Base-by-base conservation (phyloP, 1,140 invertebrate genomes). In the Drosophila kanapiae region DNA sequence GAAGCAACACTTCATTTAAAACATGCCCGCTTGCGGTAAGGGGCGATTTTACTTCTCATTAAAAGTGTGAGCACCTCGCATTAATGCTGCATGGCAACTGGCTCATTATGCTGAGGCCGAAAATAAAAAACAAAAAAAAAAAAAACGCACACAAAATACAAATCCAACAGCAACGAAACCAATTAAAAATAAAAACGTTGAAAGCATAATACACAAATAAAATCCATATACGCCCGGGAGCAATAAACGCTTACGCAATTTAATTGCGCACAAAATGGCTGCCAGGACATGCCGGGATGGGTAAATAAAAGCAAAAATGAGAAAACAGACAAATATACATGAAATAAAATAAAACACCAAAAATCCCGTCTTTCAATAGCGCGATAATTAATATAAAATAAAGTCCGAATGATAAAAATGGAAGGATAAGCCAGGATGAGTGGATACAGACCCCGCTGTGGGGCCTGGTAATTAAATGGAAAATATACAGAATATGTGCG, bases 171-270 rank as follows among this genome's bases (percentile, higher is more conserved):
- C 51, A 81, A 60, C 48, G 51, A 68, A 72, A 78, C 63, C 65
- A 78, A 81, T 78, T 78, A 78, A 78, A 78, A 78, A 77, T 77
- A 77, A 69, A 78, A 74, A 82, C 49, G 27, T 27, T 62, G 35
- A 63, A 58, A 79, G 71, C 31, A 79, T 67, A 83, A 75, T 61
- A 65, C 49, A 70, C 56, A 80, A 59, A 61, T 65, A 80, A 45
- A 60, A 64, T 62, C 63, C 69, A 86, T 67, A 67, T 48, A 72
- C 85, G 71, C 70, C 75, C 82, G 81, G 85, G 84, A 80, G 85
- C 85, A 79, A 90, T 90, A 90, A 85, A 82, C 82, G 85, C 75
- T 84, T 90, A 90, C 85, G 78, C 85, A 90, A 85, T 90, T 90
- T 85, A 90, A 90, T 91, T 90, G 85, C 78, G 54, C 78, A 82